phyloP scores from a whole-genome alignment of 2,888 invertebrate genomes.

The Heteromurus nitidus region DNA sequence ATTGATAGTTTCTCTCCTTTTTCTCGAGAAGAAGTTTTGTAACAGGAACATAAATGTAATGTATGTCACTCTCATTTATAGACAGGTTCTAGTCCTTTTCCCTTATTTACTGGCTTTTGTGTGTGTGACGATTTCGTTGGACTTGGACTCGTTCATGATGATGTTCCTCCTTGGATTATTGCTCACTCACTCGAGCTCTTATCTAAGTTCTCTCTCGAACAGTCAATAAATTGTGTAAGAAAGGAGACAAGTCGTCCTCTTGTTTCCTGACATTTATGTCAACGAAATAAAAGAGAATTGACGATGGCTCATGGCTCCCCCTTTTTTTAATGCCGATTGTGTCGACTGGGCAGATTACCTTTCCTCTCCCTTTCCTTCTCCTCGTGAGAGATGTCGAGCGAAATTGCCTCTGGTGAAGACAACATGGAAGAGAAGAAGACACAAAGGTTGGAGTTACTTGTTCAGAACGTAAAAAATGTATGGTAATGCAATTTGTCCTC shows the following conservation, averaged over 20 bases:
- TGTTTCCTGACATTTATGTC: background rate
- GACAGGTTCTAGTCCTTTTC: background rate
- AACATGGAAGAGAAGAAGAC: too few relatives aligned
- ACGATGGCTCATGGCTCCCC: background rate
- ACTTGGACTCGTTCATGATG: too few relatives aligned
- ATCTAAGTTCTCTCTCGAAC: too few relatives aligned
- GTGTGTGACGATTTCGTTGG: constrained; percentile 38
- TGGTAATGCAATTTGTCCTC: constrained; percentile 58
- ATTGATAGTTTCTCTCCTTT: constrained; percentile 53
- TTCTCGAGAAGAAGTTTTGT: background rate
- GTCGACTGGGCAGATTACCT: constrained; percentile 34
- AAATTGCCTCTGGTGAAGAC: constrained; percentile 30
- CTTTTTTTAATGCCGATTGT: constrained; percentile 11
- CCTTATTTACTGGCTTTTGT: constrained; percentile 9
- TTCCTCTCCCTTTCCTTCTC: too few relatives aligned
- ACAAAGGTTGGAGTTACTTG: too few relatives aligned
- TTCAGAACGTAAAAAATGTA: constrained; percentile 22
- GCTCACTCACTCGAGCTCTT: background rate
- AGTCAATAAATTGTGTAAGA: background rate
- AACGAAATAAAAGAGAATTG: constrained; percentile 2
- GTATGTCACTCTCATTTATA: background rate
- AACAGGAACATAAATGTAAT: background rate
- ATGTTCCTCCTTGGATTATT: constrained; percentile 54
- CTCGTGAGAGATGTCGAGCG: background rate
- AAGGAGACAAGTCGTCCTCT: too few relatives aligned